Evolutionary conservation across 2,888 invertebrate species (phyloP).

Genomic region (Drosophila kuntzei): DNA sequence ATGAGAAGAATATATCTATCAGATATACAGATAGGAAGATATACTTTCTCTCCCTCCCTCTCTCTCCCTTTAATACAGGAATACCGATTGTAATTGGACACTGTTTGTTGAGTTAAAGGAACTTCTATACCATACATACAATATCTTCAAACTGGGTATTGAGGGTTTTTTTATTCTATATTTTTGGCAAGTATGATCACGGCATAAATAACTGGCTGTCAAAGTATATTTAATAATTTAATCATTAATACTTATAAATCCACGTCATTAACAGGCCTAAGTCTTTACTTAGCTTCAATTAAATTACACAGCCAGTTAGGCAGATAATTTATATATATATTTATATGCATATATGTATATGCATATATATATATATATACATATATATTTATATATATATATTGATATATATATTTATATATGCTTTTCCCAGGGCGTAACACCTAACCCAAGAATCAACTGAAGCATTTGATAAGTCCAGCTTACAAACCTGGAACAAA

Average conservation of each 20-base stretch:
- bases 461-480: slow-evolving; percentile 31
- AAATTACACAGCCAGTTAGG: slow-evolving; percentile 64
- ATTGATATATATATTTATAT: slow-evolving; percentile 16
- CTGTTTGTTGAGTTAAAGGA: slow-evolving; percentile 31
- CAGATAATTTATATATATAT: slow-evolving; percentile 55
- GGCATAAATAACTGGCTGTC: slow-evolving; percentile 58
- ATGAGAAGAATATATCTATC: background rate
- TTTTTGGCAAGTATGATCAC: slow-evolving; percentile 58
- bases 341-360: slow-evolving; percentile 15
- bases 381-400: slow-evolving; percentile 4
- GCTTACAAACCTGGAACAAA: slow-evolving; percentile 7
- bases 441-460: slow-evolving; percentile 34
- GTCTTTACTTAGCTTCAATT: slow-evolving; percentile 58
- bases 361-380: slow-evolving; percentile 19
- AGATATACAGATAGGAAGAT: slow-evolving; percentile 6
- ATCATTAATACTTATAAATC: slow-evolving; percentile 34
- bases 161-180: slow-evolving; percentile 5
- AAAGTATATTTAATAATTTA: slow-evolving; percentile 27
- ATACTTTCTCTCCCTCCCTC: background rate
- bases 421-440: slow-evolving; percentile 43
- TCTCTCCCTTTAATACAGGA: slow-evolving; percentile 8
- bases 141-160: slow-evolving; percentile 15
- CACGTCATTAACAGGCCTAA: slow-evolving; percentile 58
- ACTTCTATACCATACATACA: slow-evolving; percentile 41
- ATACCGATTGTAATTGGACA: slow-evolving; percentile 27